Conservation (phyloP, 2,797 vertebrate genomes). For the Lepilemur ruficaudatus region DNA sequence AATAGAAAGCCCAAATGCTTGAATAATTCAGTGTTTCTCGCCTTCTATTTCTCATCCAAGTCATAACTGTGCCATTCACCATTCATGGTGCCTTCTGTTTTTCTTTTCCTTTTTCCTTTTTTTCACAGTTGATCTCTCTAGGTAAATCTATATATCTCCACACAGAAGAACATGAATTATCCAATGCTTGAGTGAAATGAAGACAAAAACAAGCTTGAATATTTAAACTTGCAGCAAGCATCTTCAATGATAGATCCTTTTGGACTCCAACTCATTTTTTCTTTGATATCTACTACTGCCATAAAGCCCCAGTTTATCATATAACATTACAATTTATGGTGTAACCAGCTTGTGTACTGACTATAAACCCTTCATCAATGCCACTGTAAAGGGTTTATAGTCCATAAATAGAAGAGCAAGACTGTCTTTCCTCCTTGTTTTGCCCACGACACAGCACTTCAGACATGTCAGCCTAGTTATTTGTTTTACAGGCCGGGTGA, state of each 20-base stretch:
- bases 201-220: slow-evolving; percentile 86
- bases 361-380: slow-evolving; percentile 89
- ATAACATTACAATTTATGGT: slow-evolving; percentile 90
- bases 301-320: slow-evolving; percentile 89
- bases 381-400: slow-evolving; percentile 88
- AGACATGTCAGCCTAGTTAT: slow-evolving; percentile 82
- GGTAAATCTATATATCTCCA: slow-evolving; percentile 84
- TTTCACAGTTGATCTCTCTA: slow-evolving; percentile 73
- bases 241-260: slow-evolving; percentile 84
- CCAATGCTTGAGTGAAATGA: slow-evolving; percentile 84
- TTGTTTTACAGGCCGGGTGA: slow-evolving; percentile 83
- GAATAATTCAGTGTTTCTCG: slow-evolving; percentile 80
- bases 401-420: slow-evolving; percentile 86
- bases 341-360: slow-evolving; percentile 88
- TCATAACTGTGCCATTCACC: slow-evolving; percentile 36
- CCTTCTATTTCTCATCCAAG: slow-evolving; percentile 67
- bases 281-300: slow-evolving; percentile 86
- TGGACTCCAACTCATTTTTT: slow-evolving; percentile 83
- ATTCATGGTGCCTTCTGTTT: not conserved
- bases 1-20: slow-evolving; percentile 74
- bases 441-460: slow-evolving; percentile 81
- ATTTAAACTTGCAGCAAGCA: slow-evolving; percentile 84
- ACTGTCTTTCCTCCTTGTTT: slow-evolving; percentile 85
- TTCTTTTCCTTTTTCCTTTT: slow-evolving; percentile 61
- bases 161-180: slow-evolving; percentile 83